Evolutionary conservation across 2,797 vertebrate species (phyloP), one percentile per base, ranked within the genome.

Genomic region (Amblyraja radiata): DNA sequence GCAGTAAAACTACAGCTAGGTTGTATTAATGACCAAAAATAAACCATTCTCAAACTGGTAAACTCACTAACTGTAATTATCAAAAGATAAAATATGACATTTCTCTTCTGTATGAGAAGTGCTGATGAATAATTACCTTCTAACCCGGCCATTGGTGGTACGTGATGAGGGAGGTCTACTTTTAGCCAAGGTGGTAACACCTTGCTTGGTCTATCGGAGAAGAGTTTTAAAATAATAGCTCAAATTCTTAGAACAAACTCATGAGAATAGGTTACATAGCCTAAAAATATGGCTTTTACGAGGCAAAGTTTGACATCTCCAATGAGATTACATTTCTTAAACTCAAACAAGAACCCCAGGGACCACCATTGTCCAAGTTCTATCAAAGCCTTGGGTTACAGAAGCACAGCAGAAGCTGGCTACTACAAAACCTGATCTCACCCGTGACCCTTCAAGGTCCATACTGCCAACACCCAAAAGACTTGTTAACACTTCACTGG

Each of bases 151-250:
- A 54, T 9, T 13, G 25, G 71, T 74, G 39, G 71, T 8, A n/a
- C 36, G 92, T 46, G 36, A 63, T 25, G 65, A 71, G 71, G 90
- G 90, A 91, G 65, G 90, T 74, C 90, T 91, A 28, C 39, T 74
- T 74, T 91, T 91, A 46, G 23, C 71, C n/a, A 90, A 74, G 71
- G 76, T 0, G 36, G 90, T 92, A 73, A 4, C 68, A 46, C 68
- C 68, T 0, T 73, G 71, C 39, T 91, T 92, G 76, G 36, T 39
- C 90, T 92, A 16, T 28, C 74, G 25, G 46, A 73, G 39, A 54
- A 92, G 13, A 92, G 54, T 74, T 23, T 71, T 23, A 76, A 46
- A 92, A 73, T 28, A 32, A 65, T 68, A 36, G n/a, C 9, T 65
- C 61, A 32, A 18, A 21, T 16, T 28, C n/a, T 36, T n/a, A 86